Percentiles rank a stretch among this genome's conserved stretches.
Evolutionary conservation across 1,140 invertebrate species (phyloP).

Genomic region (Adoxophyes honmai): DNA sequence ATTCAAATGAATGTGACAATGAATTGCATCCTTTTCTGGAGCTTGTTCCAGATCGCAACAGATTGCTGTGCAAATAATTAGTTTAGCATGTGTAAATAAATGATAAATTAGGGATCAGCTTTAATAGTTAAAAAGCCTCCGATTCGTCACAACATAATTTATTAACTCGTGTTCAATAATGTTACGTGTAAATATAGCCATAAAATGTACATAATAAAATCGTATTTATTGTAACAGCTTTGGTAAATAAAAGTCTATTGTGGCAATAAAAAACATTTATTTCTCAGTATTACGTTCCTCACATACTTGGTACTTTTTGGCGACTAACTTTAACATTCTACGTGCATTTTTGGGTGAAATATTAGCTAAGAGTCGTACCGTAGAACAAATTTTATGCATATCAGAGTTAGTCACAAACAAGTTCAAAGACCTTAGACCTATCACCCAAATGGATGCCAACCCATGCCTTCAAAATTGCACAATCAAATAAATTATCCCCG

Average conservation of each 20-base stretch:
- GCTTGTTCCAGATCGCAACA: too few relatives aligned
- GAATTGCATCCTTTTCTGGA: too few relatives aligned
- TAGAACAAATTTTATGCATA: too few relatives aligned
- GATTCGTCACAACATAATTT: conserved; percentile 32
- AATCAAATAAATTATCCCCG: too few relatives aligned
- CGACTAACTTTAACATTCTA: not conserved
- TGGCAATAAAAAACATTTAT: conserved; percentile 70
- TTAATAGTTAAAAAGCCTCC: conserved; percentile 48
- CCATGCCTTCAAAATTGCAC: too few relatives aligned
- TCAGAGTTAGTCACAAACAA: too few relatives aligned
- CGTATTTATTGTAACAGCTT: conserved; percentile 61
- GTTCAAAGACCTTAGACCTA: too few relatives aligned
- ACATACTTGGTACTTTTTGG: conserved; percentile 17
- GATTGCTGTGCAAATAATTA: conserved; percentile 25
- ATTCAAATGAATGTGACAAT: too few relatives aligned
- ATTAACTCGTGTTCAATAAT: conserved; percentile 49
- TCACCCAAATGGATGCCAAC: too few relatives aligned
- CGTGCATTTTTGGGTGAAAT: too few relatives aligned
- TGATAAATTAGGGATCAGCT: conserved; percentile 43
- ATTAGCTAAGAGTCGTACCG: too few relatives aligned
- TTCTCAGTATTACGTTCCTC: conserved; percentile 32
- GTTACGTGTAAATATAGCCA: conserved; percentile 24
- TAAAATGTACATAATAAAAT: conserved; percentile 28
- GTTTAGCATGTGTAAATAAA: conserved; percentile 29
- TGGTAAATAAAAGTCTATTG: conserved; percentile 56